Base-by-base conservation (phyloP, 2,113 vertebrate species). In the Lutjanus erythropterus region DNA sequence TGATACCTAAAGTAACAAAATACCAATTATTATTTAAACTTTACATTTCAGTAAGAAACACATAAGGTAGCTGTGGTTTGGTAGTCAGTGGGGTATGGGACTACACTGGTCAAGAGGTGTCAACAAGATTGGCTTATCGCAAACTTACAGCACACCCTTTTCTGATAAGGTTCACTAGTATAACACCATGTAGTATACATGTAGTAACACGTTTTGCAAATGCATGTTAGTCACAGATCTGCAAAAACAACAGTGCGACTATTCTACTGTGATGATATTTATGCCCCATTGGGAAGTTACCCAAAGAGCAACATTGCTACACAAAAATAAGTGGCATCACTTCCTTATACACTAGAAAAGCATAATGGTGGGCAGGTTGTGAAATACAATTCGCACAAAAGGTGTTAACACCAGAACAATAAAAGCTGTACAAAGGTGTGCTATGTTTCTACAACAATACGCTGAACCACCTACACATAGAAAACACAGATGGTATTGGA, bases 81-180 rank as follows among this genome's bases (percentile, higher is more conserved):
- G 42, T 16, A 10, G 0, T 15, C 23, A 10, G 39, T 23, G 49
- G 33, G 39, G 19, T 35, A 16, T 56, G 53, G 9, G 15, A 56
- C 33, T 44, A 5, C 39, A 47, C 16, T 39, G n/a, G 27, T 33
- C 80, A 64, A 19, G 11, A 49, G 6, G 60, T 55, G 11, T 44
- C 56, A 66, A 41, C 47, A 66, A 41, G 60, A 37, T 12, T n/a
- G 25, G 3, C 19, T 59, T 72, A 59, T 62, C 47, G 58, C 6
- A 35, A 31, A 47, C 10, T 29, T 25, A 53, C n/a, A 46, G 47
- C 35, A 62, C 41, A 65, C 44, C 31, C 23, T 49, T 39, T 29
- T 66, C n/a, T 41, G 25, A 29, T 46, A 66, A 46, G 9, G 46
- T 60, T 67, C 7, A n/a, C 42, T n/a, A 23, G 23, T 58, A 19